A percentile compares a stretch with the other conserved stretches of the same genome.
Evolutionary conservation across 2,888 invertebrate species (phyloP).

Genomic region (Drosophila anomalata): DNA sequence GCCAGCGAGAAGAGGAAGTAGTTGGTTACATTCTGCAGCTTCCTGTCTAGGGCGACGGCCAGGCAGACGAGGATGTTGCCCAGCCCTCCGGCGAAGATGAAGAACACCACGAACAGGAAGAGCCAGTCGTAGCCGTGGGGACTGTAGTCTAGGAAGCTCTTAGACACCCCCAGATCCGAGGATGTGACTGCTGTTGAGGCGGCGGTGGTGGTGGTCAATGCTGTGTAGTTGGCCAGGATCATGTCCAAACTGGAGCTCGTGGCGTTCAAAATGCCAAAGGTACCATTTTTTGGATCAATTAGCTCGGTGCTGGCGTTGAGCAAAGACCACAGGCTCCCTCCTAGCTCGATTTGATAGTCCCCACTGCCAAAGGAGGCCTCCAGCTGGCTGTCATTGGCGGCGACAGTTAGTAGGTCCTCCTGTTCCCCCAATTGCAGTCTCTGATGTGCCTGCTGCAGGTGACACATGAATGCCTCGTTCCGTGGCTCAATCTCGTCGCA

Average conservation of each 20-base stretch:
- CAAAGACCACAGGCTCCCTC: conserved; percentile 62
- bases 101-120: conserved; percentile 92
- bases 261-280: conserved; percentile 25
- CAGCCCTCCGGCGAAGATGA: conserved; percentile 94
- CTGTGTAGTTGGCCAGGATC: conserved; percentile 58
- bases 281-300: conserved; percentile 33
- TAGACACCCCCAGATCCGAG: conserved; percentile 37
- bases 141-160: conserved; percentile 61
- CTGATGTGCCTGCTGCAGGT: conserved; percentile 42
- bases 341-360: conserved; percentile 61
- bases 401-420: not conserved
- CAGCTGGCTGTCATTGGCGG: conserved; percentile 26
- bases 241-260: conserved; percentile 57
- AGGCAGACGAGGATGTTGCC: conserved; percentile 97
- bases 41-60: conserved; percentile 94
- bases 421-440: not conserved
- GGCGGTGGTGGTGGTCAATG: conserved; percentile 39
- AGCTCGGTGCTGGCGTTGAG: conserved; percentile 58
- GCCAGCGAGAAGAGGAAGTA: conserved; percentile 97
- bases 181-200: conserved; percentile 25
- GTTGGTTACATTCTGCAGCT: conserved; percentile 97
- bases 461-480: conserved; percentile 44
- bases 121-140: conserved; percentile 89
- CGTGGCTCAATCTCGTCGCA: conserved; percentile 40
- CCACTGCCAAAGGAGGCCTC: conserved; percentile 24